Conservation (phyloP, 2,797 vertebrate genomes). For the Scarus forsteni region DNA sequence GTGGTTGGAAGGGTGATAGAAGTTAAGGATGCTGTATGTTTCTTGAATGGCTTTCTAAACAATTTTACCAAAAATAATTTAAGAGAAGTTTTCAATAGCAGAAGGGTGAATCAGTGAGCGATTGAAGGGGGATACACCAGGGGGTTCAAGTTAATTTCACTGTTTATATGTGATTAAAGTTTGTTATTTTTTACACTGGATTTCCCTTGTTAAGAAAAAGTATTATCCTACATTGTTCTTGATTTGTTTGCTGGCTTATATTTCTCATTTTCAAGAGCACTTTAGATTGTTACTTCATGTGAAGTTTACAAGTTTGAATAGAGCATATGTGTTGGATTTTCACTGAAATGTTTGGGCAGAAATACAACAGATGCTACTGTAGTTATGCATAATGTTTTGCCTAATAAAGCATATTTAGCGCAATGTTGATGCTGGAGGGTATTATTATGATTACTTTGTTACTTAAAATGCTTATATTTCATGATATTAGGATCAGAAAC, state of each 20-base stretch:
- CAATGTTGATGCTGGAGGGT: conserved; percentile 21
- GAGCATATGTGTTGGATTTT: conserved; percentile 56
- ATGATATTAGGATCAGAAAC: too few species aligned
- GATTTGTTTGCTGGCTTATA: conserved; percentile 61
- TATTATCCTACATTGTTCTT: conserved; percentile 58
- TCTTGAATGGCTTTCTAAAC: conserved; percentile 50
- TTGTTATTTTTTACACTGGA: conserved; percentile 73
- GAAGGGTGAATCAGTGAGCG: conserved; percentile 26
- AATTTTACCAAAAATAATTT: conserved; percentile 68
- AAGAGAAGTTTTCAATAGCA: conserved; percentile 34
- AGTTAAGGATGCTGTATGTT: conserved; percentile 52
- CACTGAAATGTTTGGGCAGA: conserved; percentile 31
- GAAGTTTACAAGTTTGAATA: conserved; percentile 70
- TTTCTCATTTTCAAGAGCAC: conserved; percentile 64
- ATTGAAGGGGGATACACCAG: conserved; percentile 17
- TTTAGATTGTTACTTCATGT: conserved; percentile 72
- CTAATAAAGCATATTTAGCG: conserved; percentile 84
- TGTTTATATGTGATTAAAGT: conserved; percentile 32
- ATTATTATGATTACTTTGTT: conserved; percentile 24
- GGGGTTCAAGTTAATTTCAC: conserved; percentile 31
- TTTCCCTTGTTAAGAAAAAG: conserved; percentile 58
- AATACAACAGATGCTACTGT: conserved; percentile 48
- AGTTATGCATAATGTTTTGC: conserved; percentile 70
- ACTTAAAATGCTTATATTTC: neutral
- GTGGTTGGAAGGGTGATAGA: conserved; percentile 50